Conservation (phyloP, 92 coral and sea anemone species). For the Umimayanthus chanpuru region DNA sequence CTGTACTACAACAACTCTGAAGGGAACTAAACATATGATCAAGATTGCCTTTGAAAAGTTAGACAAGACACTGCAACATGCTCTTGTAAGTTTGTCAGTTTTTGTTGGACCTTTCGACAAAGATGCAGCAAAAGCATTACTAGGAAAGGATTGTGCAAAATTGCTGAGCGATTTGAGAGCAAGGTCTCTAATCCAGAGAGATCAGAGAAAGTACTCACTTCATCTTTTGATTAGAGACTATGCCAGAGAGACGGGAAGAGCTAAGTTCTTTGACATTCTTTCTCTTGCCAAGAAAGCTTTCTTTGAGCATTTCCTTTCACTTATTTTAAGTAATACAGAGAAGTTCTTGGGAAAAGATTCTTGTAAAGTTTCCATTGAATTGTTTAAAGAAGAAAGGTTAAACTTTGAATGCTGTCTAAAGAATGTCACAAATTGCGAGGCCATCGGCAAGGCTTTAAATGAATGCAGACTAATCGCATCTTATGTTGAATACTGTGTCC, state of each 20-base stretch:
- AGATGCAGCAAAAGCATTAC: conserved; percentile 37
- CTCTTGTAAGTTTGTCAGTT: conserved; percentile 43
- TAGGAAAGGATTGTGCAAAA: neutral
- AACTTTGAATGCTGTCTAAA: conserved; percentile 39
- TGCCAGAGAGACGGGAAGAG: conserved; percentile 5
- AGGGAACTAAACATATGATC: neutral
- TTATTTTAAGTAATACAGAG: conserved; percentile 15
- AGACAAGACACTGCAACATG: neutral
- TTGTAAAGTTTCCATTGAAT: conserved; percentile 35
- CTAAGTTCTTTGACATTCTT: neutral
- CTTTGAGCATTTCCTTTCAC: conserved; percentile 7
- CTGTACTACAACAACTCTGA: neutral
- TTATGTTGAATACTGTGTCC: conserved; percentile 41
- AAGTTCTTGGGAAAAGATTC: conserved; percentile 29
- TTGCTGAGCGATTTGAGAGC: conserved; percentile 7
- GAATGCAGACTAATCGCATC: conserved; percentile 26
- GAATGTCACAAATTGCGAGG: conserved; percentile 5
- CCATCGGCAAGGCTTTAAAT: neutral
- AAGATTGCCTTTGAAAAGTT: conserved; percentile 28
- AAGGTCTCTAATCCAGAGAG: conserved; percentile 25
- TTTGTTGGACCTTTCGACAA: conserved; percentile 45
- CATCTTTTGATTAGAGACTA: conserved; percentile 31
- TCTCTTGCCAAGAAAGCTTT: neutral
- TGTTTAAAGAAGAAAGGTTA: conserved; percentile 46
- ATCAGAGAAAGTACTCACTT: neutral